phyloP scores from a whole-genome alignment of 2,113 vertebrate genomes.

The Vulpes ferrilata region DNA sequence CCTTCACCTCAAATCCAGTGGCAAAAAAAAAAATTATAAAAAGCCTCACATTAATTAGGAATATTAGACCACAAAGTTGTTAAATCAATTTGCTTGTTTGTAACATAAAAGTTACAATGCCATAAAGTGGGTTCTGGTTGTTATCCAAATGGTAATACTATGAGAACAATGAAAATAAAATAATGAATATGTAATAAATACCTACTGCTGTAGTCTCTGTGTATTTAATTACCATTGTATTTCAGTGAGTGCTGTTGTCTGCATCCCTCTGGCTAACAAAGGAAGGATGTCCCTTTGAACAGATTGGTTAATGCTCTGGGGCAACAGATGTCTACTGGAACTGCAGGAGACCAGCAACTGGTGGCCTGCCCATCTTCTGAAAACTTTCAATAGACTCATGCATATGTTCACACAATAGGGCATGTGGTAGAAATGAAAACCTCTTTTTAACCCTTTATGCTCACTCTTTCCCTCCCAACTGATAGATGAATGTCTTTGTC shows the following conservation, averaged over 20 bases:
- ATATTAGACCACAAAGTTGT: constrained; percentile 59
- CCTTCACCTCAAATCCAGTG: background rate
- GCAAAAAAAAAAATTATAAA: background rate
- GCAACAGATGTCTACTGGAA: constrained; percentile 97
- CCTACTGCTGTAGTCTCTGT: constrained; percentile 86
- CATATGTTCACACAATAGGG: constrained; percentile 92
- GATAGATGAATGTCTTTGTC: constrained; percentile 85
- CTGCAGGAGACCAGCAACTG: constrained; percentile 97
- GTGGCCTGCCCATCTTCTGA: constrained; percentile 92
- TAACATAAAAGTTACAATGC: constrained; percentile 66
- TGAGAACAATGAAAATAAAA: constrained; percentile 88
- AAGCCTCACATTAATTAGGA: constrained; percentile 19
- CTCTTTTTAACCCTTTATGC: constrained; percentile 89
- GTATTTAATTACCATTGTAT: constrained; percentile 91
- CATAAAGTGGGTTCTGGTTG: constrained; percentile 66
- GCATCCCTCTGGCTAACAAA: constrained; percentile 88
- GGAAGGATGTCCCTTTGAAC: constrained; percentile 91
- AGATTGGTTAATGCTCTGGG: constrained; percentile 93
- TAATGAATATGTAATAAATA: constrained; percentile 96
- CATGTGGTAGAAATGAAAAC: constrained; percentile 91
- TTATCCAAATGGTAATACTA: constrained; percentile 80
- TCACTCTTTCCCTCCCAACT: constrained; percentile 82
- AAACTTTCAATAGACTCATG: constrained; percentile 92
- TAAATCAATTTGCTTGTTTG: constrained; percentile 62
- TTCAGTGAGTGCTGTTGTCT: constrained; percentile 88